Percentiles rank a stretch among this genome's conserved stretches.
Conservation (phyloP, 2,797 vertebrate genomes). For the Anomalospiza imberbis region DNA sequence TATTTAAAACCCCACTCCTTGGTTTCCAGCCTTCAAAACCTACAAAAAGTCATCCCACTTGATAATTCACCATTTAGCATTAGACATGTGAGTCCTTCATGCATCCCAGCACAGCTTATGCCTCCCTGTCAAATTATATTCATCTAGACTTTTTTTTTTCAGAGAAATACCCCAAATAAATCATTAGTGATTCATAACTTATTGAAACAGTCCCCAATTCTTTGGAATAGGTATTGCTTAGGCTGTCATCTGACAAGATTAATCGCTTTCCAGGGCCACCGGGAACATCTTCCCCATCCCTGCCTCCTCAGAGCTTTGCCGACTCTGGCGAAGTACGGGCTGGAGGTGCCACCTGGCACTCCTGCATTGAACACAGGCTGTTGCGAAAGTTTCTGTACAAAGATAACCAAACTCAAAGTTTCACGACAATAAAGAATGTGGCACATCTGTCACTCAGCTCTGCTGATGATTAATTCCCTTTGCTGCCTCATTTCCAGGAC, state of each 20-base stretch:
- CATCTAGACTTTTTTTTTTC: background rate
- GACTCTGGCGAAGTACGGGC: background rate
- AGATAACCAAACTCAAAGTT: conserved; percentile 1
- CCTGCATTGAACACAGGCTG: background rate
- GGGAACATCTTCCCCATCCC: background rate
- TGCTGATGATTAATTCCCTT: conserved; percentile 20
- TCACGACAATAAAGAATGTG: background rate
- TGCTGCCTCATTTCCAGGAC: background rate
- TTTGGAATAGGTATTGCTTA: background rate
- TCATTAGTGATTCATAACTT: conserved; percentile 4
- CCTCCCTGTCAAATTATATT: background rate
- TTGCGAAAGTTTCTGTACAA: background rate
- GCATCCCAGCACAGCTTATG: background rate
- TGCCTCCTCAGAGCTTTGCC: background rate
- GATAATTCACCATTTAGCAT: background rate
- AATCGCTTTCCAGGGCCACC: background rate
- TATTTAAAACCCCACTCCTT: background rate
- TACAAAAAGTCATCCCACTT: background rate
- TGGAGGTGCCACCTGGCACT: conserved; percentile 21
- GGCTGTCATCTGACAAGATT: conserved; percentile 7
- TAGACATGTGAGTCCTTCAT: background rate
- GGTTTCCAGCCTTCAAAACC: background rate
- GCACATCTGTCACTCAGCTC: conserved; percentile 9
- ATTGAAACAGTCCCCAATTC: background rate
- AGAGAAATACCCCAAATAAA: conserved; percentile 23